phyloP scores from a whole-genome alignment of 2,888 invertebrate species.

The Xestia sexstrigata region DNA sequence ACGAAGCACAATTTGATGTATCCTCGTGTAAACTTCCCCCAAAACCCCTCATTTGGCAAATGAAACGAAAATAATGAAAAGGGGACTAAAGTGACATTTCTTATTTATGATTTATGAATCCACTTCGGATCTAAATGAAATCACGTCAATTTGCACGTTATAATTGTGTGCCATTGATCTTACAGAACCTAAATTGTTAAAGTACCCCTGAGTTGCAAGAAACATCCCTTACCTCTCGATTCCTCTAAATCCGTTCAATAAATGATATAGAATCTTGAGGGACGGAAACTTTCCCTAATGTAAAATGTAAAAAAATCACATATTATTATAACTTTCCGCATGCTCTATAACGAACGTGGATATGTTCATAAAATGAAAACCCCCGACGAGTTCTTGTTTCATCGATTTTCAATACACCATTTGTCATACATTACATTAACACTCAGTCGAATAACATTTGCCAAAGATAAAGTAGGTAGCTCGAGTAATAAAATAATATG shows the following conservation, averaged over 20 bases:
- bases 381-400: constrained; percentile 22
- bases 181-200: constrained; percentile 6
- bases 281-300: constrained; percentile 9
- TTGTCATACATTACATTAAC: constrained; percentile 65
- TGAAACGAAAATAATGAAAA: constrained; percentile 28
- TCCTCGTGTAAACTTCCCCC: background rate
- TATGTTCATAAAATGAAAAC: constrained; percentile 37
- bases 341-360: constrained; percentile 5
- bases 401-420: constrained; percentile 59
- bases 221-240: constrained; percentile 11
- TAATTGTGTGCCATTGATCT: constrained; percentile 9
- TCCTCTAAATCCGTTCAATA: constrained; percentile 41
- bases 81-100: background rate
- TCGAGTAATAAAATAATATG: constrained; percentile 64
- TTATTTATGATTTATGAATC: background rate
- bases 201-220: constrained; percentile 11
- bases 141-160: constrained; percentile 17
- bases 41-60: constrained; percentile 7
- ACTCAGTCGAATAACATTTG: constrained; percentile 63
- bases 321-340: constrained; percentile 1
- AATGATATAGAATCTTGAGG: constrained; percentile 17
- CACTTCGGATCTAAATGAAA: constrained; percentile 21
- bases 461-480: constrained; percentile 63
- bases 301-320: constrained; percentile 18
- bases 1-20: constrained; percentile 3